Evolutionary conservation across 64 coral and sea anemone species (phyloP).

Genomic region (Porites australiensis): DNA sequence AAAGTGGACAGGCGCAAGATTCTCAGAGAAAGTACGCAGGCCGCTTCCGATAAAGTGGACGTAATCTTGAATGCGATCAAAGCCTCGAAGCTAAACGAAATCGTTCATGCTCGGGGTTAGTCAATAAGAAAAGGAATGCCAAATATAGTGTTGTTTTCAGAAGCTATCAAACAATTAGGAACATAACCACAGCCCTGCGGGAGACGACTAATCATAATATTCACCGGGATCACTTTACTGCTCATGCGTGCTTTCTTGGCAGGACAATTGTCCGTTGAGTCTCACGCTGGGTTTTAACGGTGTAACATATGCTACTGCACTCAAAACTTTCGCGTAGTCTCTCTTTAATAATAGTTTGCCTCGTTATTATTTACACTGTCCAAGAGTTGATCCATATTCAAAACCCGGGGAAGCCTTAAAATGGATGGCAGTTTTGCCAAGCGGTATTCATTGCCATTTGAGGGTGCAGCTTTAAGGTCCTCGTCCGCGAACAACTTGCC

Average conservation of each 20-base stretch:
- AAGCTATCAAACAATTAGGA: conserved; percentile 99
- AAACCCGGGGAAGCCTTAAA: conserved; percentile 75
- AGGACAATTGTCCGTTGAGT: conserved; percentile 91
- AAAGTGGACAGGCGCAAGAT: not conserved
- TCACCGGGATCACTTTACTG: conserved; percentile 86
- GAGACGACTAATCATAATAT: conserved; percentile 95
- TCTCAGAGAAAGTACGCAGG: conserved; percentile 9
- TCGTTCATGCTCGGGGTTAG: conserved; percentile 41
- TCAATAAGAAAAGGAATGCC: conserved; percentile 92
- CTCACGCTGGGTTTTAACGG: conserved; percentile 95
- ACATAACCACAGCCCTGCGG: conserved; percentile 96
- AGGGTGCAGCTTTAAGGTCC: conserved; percentile 66
- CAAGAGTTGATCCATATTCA: conserved; percentile 95
- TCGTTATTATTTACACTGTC: conserved; percentile 88
- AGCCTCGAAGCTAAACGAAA: conserved; percentile 13
- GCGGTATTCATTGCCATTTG: conserved; percentile 77
- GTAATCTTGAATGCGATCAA: not conserved
- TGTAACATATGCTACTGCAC: conserved; percentile 98
- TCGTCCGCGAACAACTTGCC: conserved; percentile 62
- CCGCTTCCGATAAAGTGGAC: not conserved
- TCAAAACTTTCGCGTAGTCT: conserved; percentile 89
- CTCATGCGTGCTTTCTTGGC: conserved; percentile 85
- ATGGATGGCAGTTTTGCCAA: conserved; percentile 88
- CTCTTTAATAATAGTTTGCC: conserved; percentile 94
- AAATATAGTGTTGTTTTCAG: conserved; percentile 99